Evolutionary conservation across 2,888 invertebrate species (phyloP).

Genomic region (Watsonalla cultraria): DNA sequence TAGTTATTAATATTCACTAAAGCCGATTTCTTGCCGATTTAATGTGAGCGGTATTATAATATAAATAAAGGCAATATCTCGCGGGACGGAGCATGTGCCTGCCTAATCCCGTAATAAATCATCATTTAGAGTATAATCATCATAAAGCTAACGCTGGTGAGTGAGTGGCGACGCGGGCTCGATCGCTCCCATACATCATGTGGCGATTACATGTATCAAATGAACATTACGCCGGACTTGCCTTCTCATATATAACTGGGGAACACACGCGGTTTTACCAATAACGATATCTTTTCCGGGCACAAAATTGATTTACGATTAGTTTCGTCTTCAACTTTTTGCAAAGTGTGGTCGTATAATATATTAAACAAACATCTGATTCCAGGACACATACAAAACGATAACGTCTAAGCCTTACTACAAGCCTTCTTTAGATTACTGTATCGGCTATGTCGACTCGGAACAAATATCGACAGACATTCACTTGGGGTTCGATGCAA

Average conservation of each 20-base stretch:
- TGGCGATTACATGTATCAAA: conserved; percentile 74
- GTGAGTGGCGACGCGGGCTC: conserved; percentile 34
- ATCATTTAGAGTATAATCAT: conserved; percentile 76
- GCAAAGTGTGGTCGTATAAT: conserved; percentile 21
- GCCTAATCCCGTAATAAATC: conserved; percentile 74
- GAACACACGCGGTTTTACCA: conserved; percentile 47
- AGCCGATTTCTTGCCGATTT: conserved; percentile 56
- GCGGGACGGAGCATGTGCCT: conserved; percentile 64
- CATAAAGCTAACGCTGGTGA: conserved; percentile 58
- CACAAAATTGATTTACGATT: conserved; percentile 55
- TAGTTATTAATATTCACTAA: conserved; percentile 32
- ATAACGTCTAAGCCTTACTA: no score
- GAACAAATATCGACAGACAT: no score
- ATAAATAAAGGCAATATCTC: conserved; percentile 70
- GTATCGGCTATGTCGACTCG: no score
- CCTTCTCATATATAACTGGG: conserved; percentile 48
- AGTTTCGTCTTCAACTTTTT: conserved; percentile 35
- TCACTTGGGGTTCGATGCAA: no score
- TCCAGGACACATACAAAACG: no score
- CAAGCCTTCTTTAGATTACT: no score
- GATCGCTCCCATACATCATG: conserved; percentile 67
- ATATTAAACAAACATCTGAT: no score
- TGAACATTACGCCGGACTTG: conserved; percentile 66
- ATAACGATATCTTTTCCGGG: conserved; percentile 54
- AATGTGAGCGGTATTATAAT: conserved; percentile 55